Evolutionary conservation across 2,113 vertebrate genomes (phyloP).

Genomic region (Microcebus jonahi): DNA sequence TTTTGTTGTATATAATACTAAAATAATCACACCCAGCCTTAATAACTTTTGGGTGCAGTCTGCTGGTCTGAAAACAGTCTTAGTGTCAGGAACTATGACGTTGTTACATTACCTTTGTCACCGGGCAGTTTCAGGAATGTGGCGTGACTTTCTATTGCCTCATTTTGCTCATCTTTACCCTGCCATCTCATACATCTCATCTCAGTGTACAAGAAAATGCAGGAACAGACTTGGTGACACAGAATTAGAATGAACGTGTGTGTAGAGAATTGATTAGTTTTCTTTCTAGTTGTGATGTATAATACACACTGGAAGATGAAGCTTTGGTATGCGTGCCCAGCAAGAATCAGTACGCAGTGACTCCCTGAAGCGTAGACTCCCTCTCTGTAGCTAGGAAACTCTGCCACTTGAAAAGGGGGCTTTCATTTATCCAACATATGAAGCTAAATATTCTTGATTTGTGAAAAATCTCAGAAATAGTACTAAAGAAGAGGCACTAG

Average conservation of each 20-base stretch:
- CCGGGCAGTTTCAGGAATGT: constrained; percentile 21
- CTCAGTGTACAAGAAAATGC: constrained; percentile 51
- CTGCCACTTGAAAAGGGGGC: neutral
- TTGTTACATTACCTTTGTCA: constrained; percentile 44
- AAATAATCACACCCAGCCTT: neutral
- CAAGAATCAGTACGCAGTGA: constrained; percentile 6
- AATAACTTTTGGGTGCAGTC: neutral
- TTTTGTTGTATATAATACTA: neutral
- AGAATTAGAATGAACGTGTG: constrained; percentile 68
- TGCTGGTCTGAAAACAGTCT: constrained; percentile 30
- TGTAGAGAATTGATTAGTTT: constrained; percentile 60
- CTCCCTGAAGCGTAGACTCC: neutral
- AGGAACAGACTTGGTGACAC: constrained; percentile 47
- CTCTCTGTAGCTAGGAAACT: neutral
- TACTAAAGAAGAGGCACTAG: neutral
- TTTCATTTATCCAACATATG: neutral
- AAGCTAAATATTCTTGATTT: constrained; percentile 24
- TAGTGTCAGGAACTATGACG: constrained; percentile 52
- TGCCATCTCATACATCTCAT: neutral
- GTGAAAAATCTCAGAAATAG: neutral
- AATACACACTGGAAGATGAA: neutral
- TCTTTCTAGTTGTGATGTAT: constrained; percentile 52
- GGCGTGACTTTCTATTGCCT: constrained; percentile 59
- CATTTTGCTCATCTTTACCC: constrained; percentile 46
- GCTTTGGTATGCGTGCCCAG: neutral